A percentile compares a stretch with the other conserved stretches of the same genome.
phyloP scores from a whole-genome alignment of 2,113 vertebrate species.

The Scortum barcoo region DNA sequence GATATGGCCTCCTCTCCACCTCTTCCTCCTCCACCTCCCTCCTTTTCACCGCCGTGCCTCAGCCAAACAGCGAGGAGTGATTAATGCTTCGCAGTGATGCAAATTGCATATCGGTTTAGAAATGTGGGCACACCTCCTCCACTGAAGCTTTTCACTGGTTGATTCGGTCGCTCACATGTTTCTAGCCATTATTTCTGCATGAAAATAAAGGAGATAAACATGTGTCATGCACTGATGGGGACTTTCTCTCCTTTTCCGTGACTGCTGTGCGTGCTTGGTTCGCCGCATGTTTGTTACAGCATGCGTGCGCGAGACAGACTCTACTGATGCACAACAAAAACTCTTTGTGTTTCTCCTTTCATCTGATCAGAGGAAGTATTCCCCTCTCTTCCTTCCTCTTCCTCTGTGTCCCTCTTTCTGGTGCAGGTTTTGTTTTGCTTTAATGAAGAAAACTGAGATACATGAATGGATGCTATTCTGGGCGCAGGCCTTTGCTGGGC shows the following conservation, averaged over 20 bases:
- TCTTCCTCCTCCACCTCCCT: conserved; percentile 31
- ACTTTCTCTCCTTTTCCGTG: conserved; percentile 33
- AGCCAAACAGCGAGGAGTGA: conserved; percentile 54
- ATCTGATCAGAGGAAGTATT: conserved; percentile 50
- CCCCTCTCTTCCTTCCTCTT: conserved; percentile 34
- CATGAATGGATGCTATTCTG: conserved; percentile 69
- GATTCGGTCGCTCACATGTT: conserved; percentile 39
- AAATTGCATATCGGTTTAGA: conserved; percentile 46
- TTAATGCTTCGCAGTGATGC: conserved; percentile 49
- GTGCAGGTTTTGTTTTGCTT: conserved; percentile 55
- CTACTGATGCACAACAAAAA: conserved; percentile 49
- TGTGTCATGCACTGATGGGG: conserved; percentile 36
- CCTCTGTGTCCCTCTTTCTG: conserved; percentile 34
- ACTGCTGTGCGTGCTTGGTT: conserved; percentile 32
- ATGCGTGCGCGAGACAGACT: conserved; percentile 32
- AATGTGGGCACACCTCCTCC: conserved; percentile 26
- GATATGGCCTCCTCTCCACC: conserved; percentile 64
- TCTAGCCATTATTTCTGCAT: conserved; percentile 33
- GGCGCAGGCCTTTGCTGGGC: conserved; percentile 44
- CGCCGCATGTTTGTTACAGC: conserved; percentile 27
- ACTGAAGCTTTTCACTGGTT: conserved; percentile 30
- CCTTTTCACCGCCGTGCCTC: conserved; percentile 37
- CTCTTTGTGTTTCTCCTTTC: conserved; percentile 67
- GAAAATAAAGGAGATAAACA: conserved; percentile 40
- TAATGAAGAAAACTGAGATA: conserved; percentile 58